phyloP scores from a whole-genome alignment of 2,797 vertebrate species.

The Oreochromis grahami region DNA sequence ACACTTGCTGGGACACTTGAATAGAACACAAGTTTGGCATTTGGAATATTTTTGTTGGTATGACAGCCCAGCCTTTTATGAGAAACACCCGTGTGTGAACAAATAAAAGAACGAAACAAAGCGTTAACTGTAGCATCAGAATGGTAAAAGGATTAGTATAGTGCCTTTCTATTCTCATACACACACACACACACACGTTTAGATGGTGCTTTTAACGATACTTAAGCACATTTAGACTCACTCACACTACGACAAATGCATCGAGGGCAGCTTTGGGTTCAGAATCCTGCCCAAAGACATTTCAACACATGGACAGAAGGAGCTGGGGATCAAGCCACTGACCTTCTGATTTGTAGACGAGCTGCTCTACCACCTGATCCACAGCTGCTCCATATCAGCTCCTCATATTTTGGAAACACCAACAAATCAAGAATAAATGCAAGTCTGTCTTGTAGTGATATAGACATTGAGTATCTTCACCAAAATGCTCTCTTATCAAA shows the following conservation, averaged over 20 bases:
- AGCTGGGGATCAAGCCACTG: not conserved
- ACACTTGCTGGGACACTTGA: not conserved
- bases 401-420: not conserved
- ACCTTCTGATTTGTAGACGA: not conserved
- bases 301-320: not conserved
- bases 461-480: not conserved
- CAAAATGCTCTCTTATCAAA: not conserved
- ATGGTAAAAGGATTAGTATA: fast-evolving
- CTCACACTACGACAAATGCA: not conserved
- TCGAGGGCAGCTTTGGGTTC: not conserved
- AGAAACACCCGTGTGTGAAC: not conserved
- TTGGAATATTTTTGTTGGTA: not conserved
- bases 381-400: not conserved
- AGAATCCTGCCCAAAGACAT: not conserved
- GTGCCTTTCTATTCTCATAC: not conserved
- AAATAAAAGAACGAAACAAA: not conserved
- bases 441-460: not conserved
- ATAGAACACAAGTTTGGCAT: not conserved
- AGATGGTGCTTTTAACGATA: not conserved
- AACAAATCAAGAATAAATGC: not conserved
- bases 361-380: not conserved
- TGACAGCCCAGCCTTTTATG: not conserved
- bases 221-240: not conserved
- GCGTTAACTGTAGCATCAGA: fast-evolving
- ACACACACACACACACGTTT: not conserved